Evolutionary conservation across 2,797 vertebrate genomes (phyloP), one percentile per base, ranked within the genome.

Genomic region (Anguilla obscura): DNA sequence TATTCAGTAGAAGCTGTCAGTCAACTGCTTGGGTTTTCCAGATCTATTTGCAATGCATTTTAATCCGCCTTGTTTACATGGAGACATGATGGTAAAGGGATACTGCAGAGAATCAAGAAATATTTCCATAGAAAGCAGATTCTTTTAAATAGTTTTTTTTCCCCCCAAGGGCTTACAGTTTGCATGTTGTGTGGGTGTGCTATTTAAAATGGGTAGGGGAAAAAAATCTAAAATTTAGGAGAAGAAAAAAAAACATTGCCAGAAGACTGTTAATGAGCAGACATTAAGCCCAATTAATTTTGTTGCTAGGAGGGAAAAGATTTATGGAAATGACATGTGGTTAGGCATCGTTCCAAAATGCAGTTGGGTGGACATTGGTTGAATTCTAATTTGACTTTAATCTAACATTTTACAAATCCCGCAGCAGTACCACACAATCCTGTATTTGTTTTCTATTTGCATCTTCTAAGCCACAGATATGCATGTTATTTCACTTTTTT

Each of bases 1-100:
- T 94, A 92, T 45, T 40, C 12, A 92, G 91, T 92, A 90, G 92
- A 86, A 92, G 87, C 93, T 93, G 93, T 93, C 94, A 94, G 93
- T 95, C 94, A 94, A 91, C 80, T 52, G 88, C 89, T 56, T 40
- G 88, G 89, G 76, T 83, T 90, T 92, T 90, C 90, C 84, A 50
- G 92, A 90, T 27, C 90, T 82, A 90, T 85, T 0, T 85, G 87
- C 94, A 94, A 94, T 94, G 50, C 93, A 93, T 94, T 94, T 88
- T 93, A 93, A 93, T 95, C 94, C 89, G 89, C 86, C 88, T 88
- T 88, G 63, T 66, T 66, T 66, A 27, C 63, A n/a, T 66, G 24
- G 14, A 3, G 54, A 56, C 54, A 66, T 27, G 21, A 27, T 66
- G n/a, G 24, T n/a, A 66, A 90, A 91, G 91, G 89, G 88, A 91